A percentile compares a stretch with the other conserved stretches of the same genome.
These are phyloP conservation scores for Amia ocellicauda DNA, from an alignment of 2,113 vertebrate species.

Conservation along the genomic window DNA sequence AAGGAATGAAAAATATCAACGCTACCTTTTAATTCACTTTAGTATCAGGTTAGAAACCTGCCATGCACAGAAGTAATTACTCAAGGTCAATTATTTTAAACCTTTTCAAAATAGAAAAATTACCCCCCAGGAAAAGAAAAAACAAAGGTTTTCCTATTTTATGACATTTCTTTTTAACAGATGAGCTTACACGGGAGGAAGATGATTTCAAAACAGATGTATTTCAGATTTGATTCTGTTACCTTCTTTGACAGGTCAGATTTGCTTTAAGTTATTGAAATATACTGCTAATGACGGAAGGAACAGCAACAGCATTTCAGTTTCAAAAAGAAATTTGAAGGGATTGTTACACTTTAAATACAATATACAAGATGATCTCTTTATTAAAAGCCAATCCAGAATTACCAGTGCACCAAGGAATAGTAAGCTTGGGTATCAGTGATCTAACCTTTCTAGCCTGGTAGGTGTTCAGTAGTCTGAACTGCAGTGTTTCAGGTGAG, in stretches of 20 bases:
- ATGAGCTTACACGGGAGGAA: slow-evolving; percentile 3
- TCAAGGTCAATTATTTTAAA: slow-evolving; percentile 69
- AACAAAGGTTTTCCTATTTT: slow-evolving; percentile 36
- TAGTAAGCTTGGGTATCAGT: background rate
- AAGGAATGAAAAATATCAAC: slow-evolving; percentile 52
- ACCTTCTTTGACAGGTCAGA: slow-evolving; percentile 6
- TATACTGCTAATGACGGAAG: background rate
- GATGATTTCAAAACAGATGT: slow-evolving; percentile 14
- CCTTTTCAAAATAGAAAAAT: slow-evolving; percentile 44
- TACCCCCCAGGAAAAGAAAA: slow-evolving; percentile 34
- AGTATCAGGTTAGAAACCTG: slow-evolving; percentile 47
- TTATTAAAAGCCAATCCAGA: slow-evolving; percentile 7
- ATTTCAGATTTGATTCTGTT: slow-evolving; percentile 14
- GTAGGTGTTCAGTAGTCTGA: background rate
- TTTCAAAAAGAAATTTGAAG: background rate
- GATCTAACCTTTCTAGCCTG: slow-evolving; percentile 6
- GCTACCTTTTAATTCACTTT: slow-evolving; percentile 57
- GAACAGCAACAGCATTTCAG: background rate
- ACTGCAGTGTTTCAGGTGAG: slow-evolving; percentile 4
- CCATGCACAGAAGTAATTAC: slow-evolving; percentile 66
- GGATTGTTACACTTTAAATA: slow-evolving; percentile 9
- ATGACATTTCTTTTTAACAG: slow-evolving; percentile 8
- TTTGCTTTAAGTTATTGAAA: slow-evolving; percentile 1
- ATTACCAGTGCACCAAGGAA: background rate
- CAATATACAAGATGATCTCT: slow-evolving; percentile 6